These are phyloP conservation scores for Grapholita molesta DNA, from an alignment of 1,140 invertebrate genomes.

Conservation along the genomic window DNA sequence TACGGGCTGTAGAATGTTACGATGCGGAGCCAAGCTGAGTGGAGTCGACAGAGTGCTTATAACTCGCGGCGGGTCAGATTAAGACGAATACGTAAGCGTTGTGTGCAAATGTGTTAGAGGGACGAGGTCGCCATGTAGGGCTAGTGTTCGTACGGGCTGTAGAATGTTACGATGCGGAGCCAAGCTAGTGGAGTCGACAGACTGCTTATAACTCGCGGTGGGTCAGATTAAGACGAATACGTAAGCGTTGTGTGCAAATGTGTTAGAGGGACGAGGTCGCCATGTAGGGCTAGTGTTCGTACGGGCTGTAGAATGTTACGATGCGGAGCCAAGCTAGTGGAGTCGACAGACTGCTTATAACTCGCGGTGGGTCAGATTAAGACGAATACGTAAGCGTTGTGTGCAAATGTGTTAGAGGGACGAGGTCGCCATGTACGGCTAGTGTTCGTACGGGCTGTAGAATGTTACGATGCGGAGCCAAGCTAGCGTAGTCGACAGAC, in stretches of 20 bases:
- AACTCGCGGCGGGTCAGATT: too few species aligned
- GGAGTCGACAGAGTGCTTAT: too few species aligned
- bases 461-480: conserved; percentile 78
- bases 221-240: conserved; percentile 68
- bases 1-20: conserved; percentile 80
- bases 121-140: too few species aligned
- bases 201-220: conserved; percentile 82
- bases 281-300: too few species aligned
- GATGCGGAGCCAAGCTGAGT: conserved; percentile 78
- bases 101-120: too few species aligned
- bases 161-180: too few species aligned
- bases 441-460: conserved; percentile 47
- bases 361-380: conserved; percentile 81
- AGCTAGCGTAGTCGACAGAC: conserved; percentile 89
- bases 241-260: conserved; percentile 95
- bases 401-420: too few species aligned
- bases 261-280: too few species aligned
- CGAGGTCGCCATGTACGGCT: too few species aligned
- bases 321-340: conserved; percentile 79
- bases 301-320: conserved; percentile 86
- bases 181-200: conserved; percentile 89
- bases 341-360: conserved; percentile 92
- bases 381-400: conserved; percentile 88
- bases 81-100: too few species aligned
- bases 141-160: too few species aligned